A percentile compares a stretch with the other conserved stretches of the same genome.
These are phyloP conservation scores for Neodiprion pinetum DNA, from an alignment of 1,140 invertebrate species.

Conservation along the genomic window DNA sequence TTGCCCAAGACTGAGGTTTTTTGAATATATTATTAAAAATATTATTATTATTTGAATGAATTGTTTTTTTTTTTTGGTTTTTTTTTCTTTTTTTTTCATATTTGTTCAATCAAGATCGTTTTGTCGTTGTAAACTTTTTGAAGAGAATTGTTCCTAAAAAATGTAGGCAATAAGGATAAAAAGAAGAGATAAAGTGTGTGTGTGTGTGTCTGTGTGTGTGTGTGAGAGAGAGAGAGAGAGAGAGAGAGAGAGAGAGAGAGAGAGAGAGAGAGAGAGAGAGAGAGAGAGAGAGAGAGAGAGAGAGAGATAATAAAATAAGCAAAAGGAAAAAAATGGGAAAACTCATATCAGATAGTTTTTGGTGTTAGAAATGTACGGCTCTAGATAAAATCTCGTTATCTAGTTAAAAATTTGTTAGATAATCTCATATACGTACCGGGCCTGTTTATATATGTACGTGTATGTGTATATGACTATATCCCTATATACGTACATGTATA, in stretches of 20 bases:
- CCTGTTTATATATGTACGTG: constrained; percentile 54
- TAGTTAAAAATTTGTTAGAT: constrained; percentile 62
- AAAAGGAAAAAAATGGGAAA: constrained; percentile 41
- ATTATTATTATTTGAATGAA: constrained; percentile 27
- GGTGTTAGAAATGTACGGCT: constrained; percentile 52
- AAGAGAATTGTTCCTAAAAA: constrained; percentile 63
- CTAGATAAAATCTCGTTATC: constrained; percentile 58
- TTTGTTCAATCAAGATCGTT: constrained; percentile 18
- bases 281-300: constrained; percentile 19
- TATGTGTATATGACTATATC: constrained; percentile 8
- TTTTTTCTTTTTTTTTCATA: constrained; percentile 27
- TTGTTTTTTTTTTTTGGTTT: constrained; percentile 21
- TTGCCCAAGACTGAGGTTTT: constrained; percentile 59
- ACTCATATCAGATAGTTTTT: constrained; percentile 61
- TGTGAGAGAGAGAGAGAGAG: constrained; percentile 32
- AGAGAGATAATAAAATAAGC: constrained; percentile 21
- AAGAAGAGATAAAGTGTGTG: constrained; percentile 23
- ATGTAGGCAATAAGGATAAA: constrained; percentile 58
- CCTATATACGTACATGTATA: constrained; percentile 11
- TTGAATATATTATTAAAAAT: constrained; percentile 29
- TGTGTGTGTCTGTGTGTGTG: constrained; percentile 33
- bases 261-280: constrained; percentile 2
- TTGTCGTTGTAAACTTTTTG: constrained; percentile 57
- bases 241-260: background rate
- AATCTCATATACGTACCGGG: constrained; percentile 60